phyloP scores from a whole-genome alignment of 2,113 vertebrate genomes.

The Epinephelus lanceolatus region DNA sequence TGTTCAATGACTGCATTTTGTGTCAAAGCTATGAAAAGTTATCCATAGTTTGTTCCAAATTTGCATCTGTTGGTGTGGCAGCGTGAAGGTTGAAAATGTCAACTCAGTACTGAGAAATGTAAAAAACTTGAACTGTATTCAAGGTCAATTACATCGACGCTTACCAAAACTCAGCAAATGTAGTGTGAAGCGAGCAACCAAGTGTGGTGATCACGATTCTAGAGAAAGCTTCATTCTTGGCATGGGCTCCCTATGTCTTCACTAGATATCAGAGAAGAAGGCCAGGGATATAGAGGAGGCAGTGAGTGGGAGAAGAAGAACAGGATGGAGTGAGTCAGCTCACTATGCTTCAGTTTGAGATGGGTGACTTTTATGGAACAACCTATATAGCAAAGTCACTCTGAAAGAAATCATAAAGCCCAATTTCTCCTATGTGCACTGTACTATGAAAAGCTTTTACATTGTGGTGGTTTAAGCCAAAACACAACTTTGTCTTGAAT shows the following conservation, averaged over 20 bases:
- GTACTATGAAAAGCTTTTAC: background rate
- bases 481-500: background rate
- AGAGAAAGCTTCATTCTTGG: slow-evolving; percentile 22
- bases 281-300: slow-evolving; percentile 37
- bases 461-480: background rate
- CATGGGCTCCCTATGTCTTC: slow-evolving; percentile 7
- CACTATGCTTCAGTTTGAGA: slow-evolving; percentile 21
- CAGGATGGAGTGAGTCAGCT: slow-evolving; percentile 45
- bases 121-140: background rate
- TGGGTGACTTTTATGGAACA: background rate
- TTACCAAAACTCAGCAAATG: background rate
- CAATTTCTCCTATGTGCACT: background rate
- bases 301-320: slow-evolving; percentile 58
- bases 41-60: background rate
- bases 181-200: background rate
- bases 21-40: background rate
- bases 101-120: background rate
- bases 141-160: background rate
- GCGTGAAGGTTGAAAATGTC: background rate
- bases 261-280: slow-evolving; percentile 20
- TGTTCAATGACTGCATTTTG: background rate
- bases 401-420: slow-evolving; percentile 1
- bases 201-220: slow-evolving; percentile 14
- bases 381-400: slow-evolving; percentile 13
- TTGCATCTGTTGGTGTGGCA: background rate